These are phyloP conservation scores for Charaxes varanes DNA, from an alignment of 1,140 invertebrate species.

Conservation along the genomic window DNA sequence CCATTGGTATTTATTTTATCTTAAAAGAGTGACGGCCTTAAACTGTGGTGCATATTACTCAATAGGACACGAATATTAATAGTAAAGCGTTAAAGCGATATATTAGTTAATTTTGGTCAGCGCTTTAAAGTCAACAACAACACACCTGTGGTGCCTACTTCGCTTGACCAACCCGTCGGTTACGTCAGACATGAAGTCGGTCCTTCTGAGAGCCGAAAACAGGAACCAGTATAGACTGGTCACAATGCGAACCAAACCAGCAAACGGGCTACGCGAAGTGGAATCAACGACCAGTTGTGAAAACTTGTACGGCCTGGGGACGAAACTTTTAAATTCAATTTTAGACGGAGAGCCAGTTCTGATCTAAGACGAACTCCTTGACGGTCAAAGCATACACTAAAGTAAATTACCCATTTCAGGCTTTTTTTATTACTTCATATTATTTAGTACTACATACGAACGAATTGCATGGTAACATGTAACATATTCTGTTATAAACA, in stretches of 20 bases:
- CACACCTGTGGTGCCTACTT: conserved; percentile 42
- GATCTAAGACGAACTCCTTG: too few species aligned
- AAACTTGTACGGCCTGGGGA: conserved; percentile 57
- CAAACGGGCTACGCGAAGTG: conserved; percentile 25
- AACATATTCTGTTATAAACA: too few species aligned
- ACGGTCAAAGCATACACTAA: not conserved
- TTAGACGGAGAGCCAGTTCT: not conserved
- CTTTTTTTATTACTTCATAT: too few species aligned
- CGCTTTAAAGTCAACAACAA: conserved; percentile 13
- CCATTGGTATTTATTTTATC: too few species aligned
- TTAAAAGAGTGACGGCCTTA: too few species aligned
- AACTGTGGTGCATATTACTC: too few species aligned
- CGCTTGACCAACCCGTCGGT: conserved; percentile 28
- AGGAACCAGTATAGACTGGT: conserved; percentile 36
- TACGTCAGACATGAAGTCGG: conserved; percentile 28
- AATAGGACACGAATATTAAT: too few species aligned
- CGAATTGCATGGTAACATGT: too few species aligned
- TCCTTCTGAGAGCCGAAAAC: conserved; percentile 28
- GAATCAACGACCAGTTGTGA: conserved; percentile 43
- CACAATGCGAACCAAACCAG: conserved; percentile 58
- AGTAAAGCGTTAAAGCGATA: conserved; percentile 14
- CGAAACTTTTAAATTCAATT: conserved; percentile 19
- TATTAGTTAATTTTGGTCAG: conserved; percentile 11
- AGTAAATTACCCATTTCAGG: too few species aligned
- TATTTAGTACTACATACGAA: too few species aligned